A percentile compares a stretch with the other conserved stretches of the same genome.
phyloP scores from a whole-genome alignment of 2,797 vertebrate genomes.

The Heliangelus exortis region DNA sequence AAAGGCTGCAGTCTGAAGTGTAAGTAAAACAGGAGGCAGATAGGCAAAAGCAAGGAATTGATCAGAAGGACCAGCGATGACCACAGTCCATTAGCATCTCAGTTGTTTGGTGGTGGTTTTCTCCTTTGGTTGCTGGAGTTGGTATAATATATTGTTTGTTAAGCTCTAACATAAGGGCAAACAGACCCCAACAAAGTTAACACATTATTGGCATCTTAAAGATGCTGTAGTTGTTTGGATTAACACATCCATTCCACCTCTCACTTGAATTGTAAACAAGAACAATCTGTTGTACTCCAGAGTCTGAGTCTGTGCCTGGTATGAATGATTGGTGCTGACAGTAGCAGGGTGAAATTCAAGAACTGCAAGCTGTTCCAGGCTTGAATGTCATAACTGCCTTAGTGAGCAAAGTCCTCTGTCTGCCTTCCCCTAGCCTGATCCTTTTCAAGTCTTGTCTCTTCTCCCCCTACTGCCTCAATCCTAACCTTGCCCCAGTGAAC shows the following conservation, averaged over 20 bases:
- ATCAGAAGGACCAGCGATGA: neutral
- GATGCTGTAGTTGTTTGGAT: neutral
- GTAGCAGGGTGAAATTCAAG: neutral
- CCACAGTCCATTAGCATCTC: neutral
- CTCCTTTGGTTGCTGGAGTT: neutral
- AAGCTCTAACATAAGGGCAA: neutral
- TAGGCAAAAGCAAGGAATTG: neutral
- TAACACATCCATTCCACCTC: neutral
- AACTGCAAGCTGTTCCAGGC: neutral
- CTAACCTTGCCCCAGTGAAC: neutral
- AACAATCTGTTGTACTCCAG: neutral
- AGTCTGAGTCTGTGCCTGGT: neutral
- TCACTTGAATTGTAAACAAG: neutral
- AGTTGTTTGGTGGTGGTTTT: neutral
- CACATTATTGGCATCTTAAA: neutral
- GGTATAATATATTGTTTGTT: neutral
- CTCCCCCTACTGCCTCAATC: neutral
- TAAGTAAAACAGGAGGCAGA: neutral
- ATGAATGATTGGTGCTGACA: neutral
- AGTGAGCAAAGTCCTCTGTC: neutral
- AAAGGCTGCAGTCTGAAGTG: neutral
- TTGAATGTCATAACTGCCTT: neutral
- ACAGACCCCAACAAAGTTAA: rapidly evolving
- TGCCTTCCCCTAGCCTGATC: neutral
- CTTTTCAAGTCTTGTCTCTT: neutral